Base-by-base conservation (phyloP, 2,113 vertebrate species). In the Spea multiplicata region DNA sequence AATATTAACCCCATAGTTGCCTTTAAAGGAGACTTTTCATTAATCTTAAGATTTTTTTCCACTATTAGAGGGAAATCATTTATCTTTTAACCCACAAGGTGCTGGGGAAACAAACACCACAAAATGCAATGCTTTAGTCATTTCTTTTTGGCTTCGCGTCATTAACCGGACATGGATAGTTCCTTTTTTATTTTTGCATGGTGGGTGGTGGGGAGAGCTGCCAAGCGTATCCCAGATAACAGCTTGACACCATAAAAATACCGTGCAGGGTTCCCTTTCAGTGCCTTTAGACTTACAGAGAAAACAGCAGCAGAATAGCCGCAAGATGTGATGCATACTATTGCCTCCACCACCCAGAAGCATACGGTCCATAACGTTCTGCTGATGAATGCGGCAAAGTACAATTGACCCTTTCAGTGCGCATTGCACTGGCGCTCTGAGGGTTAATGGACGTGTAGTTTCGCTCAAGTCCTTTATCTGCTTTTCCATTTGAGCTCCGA, bases 1-100 rank as follows among this genome's bases (percentile, higher is more conserved):
- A 66, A n/a, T 13, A 57, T 80, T 91, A 90, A 88, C 86, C 84
- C 83, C 83, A 81, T 86, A 86, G 85, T 87, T 84, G 85, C 87
- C 85, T 83, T 85, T 86, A 86, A 76, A 82, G 81, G 86, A 69
- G 30, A 3, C 30, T 8, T 14, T 9, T 13, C 30, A 44, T 12
- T 45, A 61, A 65, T 53, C 52, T 14, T 4, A 7, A 65, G 4
- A 5, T 47, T 8, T 10, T 57, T 57, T 57, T 12, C 10, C 49
- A 1, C 5, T 50, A 9, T 30, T 9, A 44, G n/a, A 45, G 10
- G 9, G 50, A n/a, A 9, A 6, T 1, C 5, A 49, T 46, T 68
- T 46, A 59, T 64, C 14, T 73, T 47, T 73, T 73, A 73, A 78
- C 68, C 48, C 66, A 44, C 46, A 44, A 59, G 44, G 47, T 44